phyloP scores from a whole-genome alignment of 2,888 invertebrate species.

The Cantharis rufa region DNA sequence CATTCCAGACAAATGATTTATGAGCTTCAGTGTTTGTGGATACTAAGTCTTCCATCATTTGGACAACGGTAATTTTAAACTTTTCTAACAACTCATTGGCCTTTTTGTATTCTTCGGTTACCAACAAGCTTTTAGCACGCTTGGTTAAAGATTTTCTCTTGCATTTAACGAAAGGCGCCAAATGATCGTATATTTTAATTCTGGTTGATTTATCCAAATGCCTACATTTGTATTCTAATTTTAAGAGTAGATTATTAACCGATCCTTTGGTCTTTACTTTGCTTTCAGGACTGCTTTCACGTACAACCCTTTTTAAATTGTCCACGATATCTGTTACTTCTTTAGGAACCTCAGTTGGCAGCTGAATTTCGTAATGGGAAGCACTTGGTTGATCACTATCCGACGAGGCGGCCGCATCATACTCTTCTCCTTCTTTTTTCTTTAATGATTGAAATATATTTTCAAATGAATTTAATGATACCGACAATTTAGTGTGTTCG shows the following conservation, averaged over 20 bases:
- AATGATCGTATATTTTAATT: neutral
- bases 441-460: neutral
- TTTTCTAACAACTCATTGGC: neutral
- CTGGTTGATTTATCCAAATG: neutral
- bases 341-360: neutral
- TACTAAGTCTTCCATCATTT: neutral
- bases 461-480: neutral
- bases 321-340: neutral
- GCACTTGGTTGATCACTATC: neutral
- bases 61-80: neutral
- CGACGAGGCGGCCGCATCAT: neutral
- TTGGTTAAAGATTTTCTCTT: neutral
- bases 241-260: neutral
- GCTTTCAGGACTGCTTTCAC: neutral
- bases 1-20: neutral
- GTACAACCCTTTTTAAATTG: neutral
- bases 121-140: neutral
- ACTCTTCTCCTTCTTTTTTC: no score
- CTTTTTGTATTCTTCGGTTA: neutral
- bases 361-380: neutral
- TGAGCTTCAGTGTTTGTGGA: neutral
- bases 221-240: neutral
- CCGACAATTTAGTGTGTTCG: neutral
- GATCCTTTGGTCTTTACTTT: neutral
- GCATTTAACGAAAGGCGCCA: neutral